Conservation (phyloP, 2,797 vertebrate genomes). For the Parotocinclus haroldoi region DNA sequence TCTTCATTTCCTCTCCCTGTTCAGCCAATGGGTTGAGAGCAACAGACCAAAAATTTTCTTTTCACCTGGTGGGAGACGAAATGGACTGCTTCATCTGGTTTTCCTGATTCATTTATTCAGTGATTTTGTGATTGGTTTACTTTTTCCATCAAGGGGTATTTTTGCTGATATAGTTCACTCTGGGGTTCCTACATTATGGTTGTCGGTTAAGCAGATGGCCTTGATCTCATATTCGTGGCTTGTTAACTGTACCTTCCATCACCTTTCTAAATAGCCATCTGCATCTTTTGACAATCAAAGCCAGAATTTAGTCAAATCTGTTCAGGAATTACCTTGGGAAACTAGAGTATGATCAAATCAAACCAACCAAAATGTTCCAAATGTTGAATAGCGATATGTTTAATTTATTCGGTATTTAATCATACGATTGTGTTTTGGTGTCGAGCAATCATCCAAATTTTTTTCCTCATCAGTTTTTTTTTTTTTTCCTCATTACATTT, state of each 20-base stretch:
- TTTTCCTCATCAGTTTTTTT: slow-evolving; percentile 9
- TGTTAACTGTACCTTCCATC: not conserved
- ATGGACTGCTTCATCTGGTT: slow-evolving; percentile 26
- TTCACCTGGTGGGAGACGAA: slow-evolving; percentile 46
- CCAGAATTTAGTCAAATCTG: not conserved
- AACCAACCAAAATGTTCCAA: slow-evolving; percentile 15
- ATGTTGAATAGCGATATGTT: slow-evolving; percentile 9
- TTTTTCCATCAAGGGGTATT: too few relatives aligned
- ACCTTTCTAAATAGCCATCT: slow-evolving; percentile 2
- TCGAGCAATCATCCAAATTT: slow-evolving; percentile 25
- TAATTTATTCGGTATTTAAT: slow-evolving; percentile 43
- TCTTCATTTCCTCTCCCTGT: slow-evolving; percentile 55
- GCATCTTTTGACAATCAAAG: slow-evolving; percentile 44
- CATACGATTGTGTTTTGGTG: slow-evolving; percentile 5
- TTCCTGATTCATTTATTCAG: not conserved
- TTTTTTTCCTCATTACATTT: not conserved
- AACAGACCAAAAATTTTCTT: slow-evolving; percentile 56
- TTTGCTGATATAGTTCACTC: too few relatives aligned
- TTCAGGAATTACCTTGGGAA: not conserved
- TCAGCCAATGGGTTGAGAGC: slow-evolving; percentile 53
- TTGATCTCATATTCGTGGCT: not conserved
- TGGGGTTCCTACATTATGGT: too few relatives aligned
- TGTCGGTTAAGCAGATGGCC: too few relatives aligned
- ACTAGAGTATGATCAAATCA: slow-evolving; percentile 3
- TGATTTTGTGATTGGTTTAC: not conserved